phyloP scores from a whole-genome alignment of 2,888 invertebrate species.

The Sminthurinus aureus region DNA sequence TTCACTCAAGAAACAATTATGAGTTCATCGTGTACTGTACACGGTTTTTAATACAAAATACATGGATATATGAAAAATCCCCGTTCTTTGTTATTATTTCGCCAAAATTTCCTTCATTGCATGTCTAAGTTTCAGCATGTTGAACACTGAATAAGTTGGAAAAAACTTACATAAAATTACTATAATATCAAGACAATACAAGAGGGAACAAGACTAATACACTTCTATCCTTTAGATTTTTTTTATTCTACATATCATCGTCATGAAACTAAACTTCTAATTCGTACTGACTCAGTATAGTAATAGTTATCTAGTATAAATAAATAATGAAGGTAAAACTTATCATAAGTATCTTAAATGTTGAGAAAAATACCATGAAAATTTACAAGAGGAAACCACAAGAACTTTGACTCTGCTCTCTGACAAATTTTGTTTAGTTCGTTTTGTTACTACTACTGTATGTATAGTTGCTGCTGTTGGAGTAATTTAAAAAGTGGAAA shows the following conservation, averaged over 20 bases:
- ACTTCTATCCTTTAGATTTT: no score
- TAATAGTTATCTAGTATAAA: conserved; percentile 8
- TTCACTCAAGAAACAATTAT: no score
- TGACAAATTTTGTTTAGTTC: background rate
- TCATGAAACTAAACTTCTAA: no score
- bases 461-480: background rate
- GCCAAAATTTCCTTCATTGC: background rate
- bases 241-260: no score
- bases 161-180: conserved; percentile 38
- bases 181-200: conserved; percentile 21
- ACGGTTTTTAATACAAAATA: no score
- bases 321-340: background rate
- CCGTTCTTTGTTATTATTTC: no score
- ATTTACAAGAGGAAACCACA: conserved; percentile 33
- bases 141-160: background rate
- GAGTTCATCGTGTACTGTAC: no score
- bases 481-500: background rate
- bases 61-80: no score
- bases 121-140: conserved; percentile 17
- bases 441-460: background rate
- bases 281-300: background rate
- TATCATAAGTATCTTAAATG: conserved; percentile 7
- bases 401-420: conserved; percentile 11
- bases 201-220: background rate
- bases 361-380: conserved; percentile 21